These are phyloP conservation scores for Caenorhabditis afra DNA, from an alignment of 2,888 invertebrate genomes.

Conservation along the genomic window DNA sequence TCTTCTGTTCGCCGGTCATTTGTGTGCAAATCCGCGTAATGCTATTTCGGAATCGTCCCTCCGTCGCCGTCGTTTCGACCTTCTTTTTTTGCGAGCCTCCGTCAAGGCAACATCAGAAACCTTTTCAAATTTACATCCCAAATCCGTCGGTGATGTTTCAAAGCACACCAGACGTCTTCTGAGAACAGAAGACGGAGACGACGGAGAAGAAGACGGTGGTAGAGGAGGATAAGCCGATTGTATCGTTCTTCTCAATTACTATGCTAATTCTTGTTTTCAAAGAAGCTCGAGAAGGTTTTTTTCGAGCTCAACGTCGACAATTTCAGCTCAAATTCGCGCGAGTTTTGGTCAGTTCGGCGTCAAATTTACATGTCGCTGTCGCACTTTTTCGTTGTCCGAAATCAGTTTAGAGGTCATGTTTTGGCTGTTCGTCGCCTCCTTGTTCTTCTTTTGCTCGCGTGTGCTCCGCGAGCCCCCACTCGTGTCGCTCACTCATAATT, in stretches of 20 bases:
- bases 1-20: slow-evolving; percentile 46
- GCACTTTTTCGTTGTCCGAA: not conserved
- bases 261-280: slow-evolving; percentile 38
- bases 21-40: slow-evolving; percentile 50
- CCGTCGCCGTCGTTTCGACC: not conserved
- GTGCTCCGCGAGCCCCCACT: not conserved
- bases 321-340: no score
- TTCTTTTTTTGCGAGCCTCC: slow-evolving; percentile 12
- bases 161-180: slow-evolving; percentile 23
- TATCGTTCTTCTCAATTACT: slow-evolving; percentile 42
- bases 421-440: slow-evolving; percentile 3
- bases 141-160: slow-evolving; percentile 39
- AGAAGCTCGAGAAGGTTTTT: not conserved
- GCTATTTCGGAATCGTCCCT: slow-evolving; percentile 28
- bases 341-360: slow-evolving; percentile 5
- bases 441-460: no score
- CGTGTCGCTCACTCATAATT: slow-evolving; percentile 22
- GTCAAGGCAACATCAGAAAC: slow-evolving; percentile 44
- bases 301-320: not conserved
- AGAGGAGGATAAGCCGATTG: slow-evolving; percentile 40
- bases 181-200: not conserved
- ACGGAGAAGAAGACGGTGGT: slow-evolving; percentile 12
- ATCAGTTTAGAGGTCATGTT: slow-evolving; percentile 20
- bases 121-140: slow-evolving; percentile 45
- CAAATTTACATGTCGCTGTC: slow-evolving; percentile 16